Evolutionary conservation across 2,113 vertebrate species (phyloP).

Genomic region (Apus apus): DNA sequence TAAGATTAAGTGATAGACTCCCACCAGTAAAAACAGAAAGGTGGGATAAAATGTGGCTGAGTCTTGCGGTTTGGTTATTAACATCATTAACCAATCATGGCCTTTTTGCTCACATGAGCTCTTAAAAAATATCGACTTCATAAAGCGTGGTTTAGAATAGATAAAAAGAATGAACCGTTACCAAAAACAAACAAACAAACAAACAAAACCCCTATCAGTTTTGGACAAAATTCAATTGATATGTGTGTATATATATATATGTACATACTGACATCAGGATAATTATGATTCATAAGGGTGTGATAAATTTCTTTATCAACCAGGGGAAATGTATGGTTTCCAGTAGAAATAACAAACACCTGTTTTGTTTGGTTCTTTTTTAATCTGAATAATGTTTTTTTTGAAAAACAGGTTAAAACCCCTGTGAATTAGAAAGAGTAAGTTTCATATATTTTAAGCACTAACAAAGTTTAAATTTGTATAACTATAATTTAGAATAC

Average conservation of each 20-base stretch:
- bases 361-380: not conserved
- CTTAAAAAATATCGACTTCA: not conserved
- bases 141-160: not conserved
- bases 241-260: not conserved
- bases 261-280: not conserved
- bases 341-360: not conserved
- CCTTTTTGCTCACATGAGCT: not conserved
- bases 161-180: not conserved
- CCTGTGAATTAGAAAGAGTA: not conserved
- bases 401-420: not conserved
- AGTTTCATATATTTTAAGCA: not conserved
- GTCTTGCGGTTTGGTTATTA: not conserved
- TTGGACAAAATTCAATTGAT: not conserved
- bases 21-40: not conserved
- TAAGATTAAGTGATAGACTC: not conserved
- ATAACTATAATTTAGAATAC: not conserved
- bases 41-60: not conserved
- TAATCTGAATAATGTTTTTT: not conserved
- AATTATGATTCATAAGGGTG: not conserved
- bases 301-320: not conserved
- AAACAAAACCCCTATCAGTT: not conserved
- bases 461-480: not conserved
- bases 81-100: rapidly evolving
- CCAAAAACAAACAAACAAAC: too few relatives aligned
- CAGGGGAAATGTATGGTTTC: not conserved